A percentile compares a stretch with the other conserved stretches of the same genome.
These are phyloP conservation scores for Corydoras sp. DNA, from an alignment of 2,113 vertebrate species.

Conservation along the genomic window DNA sequence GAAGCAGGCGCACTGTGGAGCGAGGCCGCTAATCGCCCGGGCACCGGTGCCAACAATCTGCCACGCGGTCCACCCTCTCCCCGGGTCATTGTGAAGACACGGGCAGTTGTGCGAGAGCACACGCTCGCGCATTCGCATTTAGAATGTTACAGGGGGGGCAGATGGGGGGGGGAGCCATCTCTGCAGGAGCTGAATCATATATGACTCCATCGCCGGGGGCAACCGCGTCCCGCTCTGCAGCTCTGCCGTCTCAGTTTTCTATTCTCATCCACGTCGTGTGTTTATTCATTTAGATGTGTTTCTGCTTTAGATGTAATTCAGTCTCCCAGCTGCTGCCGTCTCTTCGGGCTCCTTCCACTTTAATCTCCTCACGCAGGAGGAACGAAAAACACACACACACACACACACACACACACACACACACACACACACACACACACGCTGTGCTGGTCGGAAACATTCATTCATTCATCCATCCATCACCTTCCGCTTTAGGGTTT, in stretches of 20 bases:
- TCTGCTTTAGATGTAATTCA: slow-evolving; percentile 23
- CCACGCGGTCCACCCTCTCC: slow-evolving; percentile 20
- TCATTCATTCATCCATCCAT: no score
- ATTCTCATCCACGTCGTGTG: slow-evolving; percentile 47
- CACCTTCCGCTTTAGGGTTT: no score
- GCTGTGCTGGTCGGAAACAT: no score
- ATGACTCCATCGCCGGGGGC: slow-evolving; percentile 32
- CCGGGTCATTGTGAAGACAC: slow-evolving; percentile 3
- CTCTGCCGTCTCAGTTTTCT: neutral
- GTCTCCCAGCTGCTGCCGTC: slow-evolving; percentile 6
- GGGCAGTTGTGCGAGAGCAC: neutral
- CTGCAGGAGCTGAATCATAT: slow-evolving; percentile 40
- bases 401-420: no score
- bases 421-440: no score
- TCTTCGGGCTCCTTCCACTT: slow-evolving; percentile 22
- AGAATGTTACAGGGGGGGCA: slow-evolving; percentile 10
- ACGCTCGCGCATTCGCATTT: neutral
- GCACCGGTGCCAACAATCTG: slow-evolving; percentile 36
- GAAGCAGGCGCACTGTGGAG: slow-evolving; percentile 17
- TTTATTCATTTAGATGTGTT: slow-evolving; percentile 59
- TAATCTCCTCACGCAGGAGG: slow-evolving; percentile 27
- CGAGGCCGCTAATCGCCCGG: slow-evolving; percentile 36
- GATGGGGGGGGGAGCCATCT: slow-evolving; percentile 15
- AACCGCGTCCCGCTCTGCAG: neutral
- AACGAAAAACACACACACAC: slow-evolving; percentile 12